These are phyloP conservation scores for Nasalis larvatus DNA, from an alignment of 2,113 vertebrate species.

Conservation along the genomic window DNA sequence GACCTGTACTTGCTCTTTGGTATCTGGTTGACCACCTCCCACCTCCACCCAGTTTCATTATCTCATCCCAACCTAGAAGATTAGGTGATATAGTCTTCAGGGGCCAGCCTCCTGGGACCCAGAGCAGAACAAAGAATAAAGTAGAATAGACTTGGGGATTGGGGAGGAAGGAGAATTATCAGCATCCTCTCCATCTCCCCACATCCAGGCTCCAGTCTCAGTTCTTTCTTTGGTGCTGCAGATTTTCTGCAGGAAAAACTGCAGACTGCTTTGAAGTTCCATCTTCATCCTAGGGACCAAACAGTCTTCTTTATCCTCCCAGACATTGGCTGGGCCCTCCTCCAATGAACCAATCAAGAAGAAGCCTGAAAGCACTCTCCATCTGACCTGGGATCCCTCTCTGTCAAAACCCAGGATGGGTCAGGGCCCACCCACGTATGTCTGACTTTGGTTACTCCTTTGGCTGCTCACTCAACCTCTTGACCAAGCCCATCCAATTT, in stretches of 20 bases:
- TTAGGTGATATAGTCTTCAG: background rate
- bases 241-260: background rate
- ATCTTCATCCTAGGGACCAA: background rate
- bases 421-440: fast-evolving
- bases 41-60: background rate
- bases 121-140: background rate
- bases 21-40: background rate
- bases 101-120: background rate
- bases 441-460: background rate
- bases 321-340: background rate
- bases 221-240: background rate
- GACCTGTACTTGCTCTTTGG: background rate
- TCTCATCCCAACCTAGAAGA: background rate
- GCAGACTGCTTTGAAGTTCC: background rate
- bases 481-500: background rate
- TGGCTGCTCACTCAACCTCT: background rate
- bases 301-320: background rate
- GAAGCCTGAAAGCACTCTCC: background rate
- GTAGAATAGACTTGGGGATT: background rate
- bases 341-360: background rate
- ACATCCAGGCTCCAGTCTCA: background rate
- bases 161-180: background rate
- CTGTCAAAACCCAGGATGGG: background rate
- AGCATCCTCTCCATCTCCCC: background rate
- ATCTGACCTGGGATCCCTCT: background rate